Evolutionary conservation across 2,113 vertebrate genomes (phyloP).

Genomic region (Mugil cephalus): DNA sequence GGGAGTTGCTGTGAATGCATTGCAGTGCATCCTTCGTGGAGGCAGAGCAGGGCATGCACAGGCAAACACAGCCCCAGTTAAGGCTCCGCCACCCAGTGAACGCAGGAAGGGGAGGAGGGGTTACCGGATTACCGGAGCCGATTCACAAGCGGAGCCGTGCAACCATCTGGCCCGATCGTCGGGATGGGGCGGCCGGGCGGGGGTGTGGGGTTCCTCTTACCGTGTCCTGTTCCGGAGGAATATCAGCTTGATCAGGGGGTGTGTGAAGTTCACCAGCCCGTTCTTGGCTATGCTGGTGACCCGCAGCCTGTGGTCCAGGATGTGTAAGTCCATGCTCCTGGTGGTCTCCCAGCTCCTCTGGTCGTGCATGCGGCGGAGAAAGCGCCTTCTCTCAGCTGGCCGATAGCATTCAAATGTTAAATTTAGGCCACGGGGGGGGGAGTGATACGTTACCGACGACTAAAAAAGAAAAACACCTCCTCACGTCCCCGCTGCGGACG

Average conservation of each 20-base stretch:
- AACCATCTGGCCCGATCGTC: background rate
- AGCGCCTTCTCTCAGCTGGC: constrained; percentile 16
- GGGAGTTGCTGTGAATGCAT: background rate
- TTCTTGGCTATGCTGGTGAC: constrained; percentile 85
- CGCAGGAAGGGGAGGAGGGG: no score
- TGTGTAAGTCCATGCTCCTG: constrained; percentile 85
- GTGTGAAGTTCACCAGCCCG: constrained; percentile 83
- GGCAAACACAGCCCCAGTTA: constrained; percentile 39
- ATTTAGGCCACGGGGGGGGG: background rate
- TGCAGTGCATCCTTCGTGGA: background rate
- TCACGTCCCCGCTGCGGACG: constrained; percentile 16
- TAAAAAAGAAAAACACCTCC: no score
- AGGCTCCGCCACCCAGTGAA: constrained; percentile 25
- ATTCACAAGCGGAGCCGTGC: constrained; percentile 2
- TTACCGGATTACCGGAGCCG: constrained; percentile 19
- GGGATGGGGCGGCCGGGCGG: no score
- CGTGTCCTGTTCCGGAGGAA: constrained; percentile 85
- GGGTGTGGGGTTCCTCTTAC: constrained; percentile 64
- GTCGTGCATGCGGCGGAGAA: constrained; percentile 6
- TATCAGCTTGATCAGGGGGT: constrained; percentile 86
- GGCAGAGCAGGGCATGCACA: constrained; percentile 41
- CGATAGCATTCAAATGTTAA: constrained; percentile 8
- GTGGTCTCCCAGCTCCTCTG: constrained; percentile 8
- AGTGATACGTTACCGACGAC: constrained; percentile 15
- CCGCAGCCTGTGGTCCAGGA: constrained; percentile 85